phyloP scores from a whole-genome alignment of 2,888 invertebrate species.

The Empis stercorea region DNA sequence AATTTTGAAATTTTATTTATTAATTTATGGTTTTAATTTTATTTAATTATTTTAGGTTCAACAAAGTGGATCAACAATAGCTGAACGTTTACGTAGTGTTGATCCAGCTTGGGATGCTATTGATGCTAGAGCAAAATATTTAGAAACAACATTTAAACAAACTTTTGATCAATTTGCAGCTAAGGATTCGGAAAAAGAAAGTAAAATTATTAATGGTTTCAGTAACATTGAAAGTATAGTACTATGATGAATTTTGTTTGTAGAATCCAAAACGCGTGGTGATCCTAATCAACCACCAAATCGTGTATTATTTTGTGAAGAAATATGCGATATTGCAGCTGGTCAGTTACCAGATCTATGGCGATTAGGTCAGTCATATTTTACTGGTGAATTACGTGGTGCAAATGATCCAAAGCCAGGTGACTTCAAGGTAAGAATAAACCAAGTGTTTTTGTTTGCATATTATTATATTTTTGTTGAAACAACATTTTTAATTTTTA shows the following conservation, averaged over 20 bases:
- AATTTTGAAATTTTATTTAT: not conserved
- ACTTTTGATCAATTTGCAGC: conserved; percentile 31
- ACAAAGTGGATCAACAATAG: conserved; percentile 26
- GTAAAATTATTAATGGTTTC: too few relatives aligned
- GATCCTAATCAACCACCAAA: conserved; percentile 40
- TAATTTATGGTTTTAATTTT: not conserved
- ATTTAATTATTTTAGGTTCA: conserved; percentile 18
- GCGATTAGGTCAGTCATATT: conserved; percentile 91
- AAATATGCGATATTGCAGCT: conserved; percentile 60
- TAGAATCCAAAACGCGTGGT: conserved; percentile 23
- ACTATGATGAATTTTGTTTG: too few relatives aligned
- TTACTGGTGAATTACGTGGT: conserved; percentile 72
- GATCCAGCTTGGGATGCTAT: conserved; percentile 98
- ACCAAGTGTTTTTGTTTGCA: too few relatives aligned
- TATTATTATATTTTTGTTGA: too few relatives aligned
- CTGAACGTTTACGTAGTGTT: conserved; percentile 39
- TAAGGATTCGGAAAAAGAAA: conserved; percentile 29
- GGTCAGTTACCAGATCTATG: conserved; percentile 82
- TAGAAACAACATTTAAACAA: conserved; percentile 37
- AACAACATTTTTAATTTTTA: too few relatives aligned
- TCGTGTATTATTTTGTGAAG: conserved; percentile 65
- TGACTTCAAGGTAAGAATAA: conserved; percentile 53
- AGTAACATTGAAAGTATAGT: too few relatives aligned
- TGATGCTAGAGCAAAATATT: conserved; percentile 65
- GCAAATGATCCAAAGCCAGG: conserved; percentile 61